phyloP scores from a whole-genome alignment of 2,113 vertebrate genomes.

The Neodon shergylaensis region DNA sequence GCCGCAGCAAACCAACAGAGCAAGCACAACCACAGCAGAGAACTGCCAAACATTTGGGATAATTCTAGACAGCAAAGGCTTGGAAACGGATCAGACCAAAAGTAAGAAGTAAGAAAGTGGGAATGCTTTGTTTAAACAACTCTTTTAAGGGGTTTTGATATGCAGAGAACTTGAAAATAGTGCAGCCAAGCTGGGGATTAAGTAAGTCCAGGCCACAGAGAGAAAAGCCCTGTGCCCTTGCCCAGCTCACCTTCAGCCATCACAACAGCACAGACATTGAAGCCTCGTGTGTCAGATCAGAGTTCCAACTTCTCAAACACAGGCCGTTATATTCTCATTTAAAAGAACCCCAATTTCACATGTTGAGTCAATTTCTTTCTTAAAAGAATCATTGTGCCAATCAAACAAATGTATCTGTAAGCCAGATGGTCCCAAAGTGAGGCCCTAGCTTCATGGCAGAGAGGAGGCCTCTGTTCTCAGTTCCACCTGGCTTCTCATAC shows the following conservation, averaged over 20 bases:
- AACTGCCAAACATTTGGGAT: background rate
- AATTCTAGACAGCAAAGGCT: background rate
- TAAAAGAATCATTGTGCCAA: background rate
- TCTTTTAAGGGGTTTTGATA: constrained; percentile 15
- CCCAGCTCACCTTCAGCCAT: background rate
- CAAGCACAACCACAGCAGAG: background rate
- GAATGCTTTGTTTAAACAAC: constrained; percentile 9
- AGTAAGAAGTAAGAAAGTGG: background rate
- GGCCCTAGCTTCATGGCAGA: background rate
- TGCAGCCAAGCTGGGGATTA: background rate
- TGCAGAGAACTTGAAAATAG: constrained; percentile 11
- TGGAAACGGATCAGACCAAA: background rate
- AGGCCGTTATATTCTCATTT: background rate
- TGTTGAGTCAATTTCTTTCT: constrained; percentile 39
- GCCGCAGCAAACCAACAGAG: background rate
- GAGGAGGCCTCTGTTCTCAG: background rate
- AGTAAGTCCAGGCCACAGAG: background rate
- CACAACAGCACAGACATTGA: background rate
- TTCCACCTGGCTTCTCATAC: background rate
- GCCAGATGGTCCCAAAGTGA: constrained; percentile 45
- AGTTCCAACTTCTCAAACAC: constrained; percentile 17
- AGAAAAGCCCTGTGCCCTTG: background rate
- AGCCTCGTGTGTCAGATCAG: background rate
- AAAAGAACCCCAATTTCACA: constrained; percentile 13
- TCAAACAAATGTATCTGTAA: constrained; percentile 52